Evolutionary conservation across 2,888 invertebrate genomes (phyloP).

Genomic region (Heliothis peltigera): DNA sequence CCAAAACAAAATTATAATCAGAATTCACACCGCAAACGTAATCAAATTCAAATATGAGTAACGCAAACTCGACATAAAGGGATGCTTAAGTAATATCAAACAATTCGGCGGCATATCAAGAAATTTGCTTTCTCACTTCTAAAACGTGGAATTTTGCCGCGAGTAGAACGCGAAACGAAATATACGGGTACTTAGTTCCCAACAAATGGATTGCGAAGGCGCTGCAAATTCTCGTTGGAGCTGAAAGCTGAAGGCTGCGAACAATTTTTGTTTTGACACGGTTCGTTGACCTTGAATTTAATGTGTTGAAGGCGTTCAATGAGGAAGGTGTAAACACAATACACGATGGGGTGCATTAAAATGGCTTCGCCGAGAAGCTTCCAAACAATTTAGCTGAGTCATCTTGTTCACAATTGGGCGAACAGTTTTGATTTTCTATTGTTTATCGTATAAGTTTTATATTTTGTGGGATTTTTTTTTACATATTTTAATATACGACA

Average conservation of each 20-base stretch:
- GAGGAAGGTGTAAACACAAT: neutral
- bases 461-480: too few species aligned
- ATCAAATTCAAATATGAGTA: constrained; percentile 39
- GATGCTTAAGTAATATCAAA: constrained; percentile 46
- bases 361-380: neutral
- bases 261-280: constrained; percentile 45
- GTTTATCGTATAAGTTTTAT: too few species aligned
- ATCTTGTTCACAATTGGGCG: too few species aligned
- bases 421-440: too few species aligned
- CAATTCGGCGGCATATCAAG: constrained; percentile 48
- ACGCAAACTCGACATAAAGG: constrained; percentile 34
- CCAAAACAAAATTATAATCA: constrained; percentile 34
- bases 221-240: constrained; percentile 52
- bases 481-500: too few species aligned
- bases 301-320: constrained; percentile 7
- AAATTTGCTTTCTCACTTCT: constrained; percentile 52
- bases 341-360: neutral
- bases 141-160: constrained; percentile 57
- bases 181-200: constrained; percentile 65
- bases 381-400: neutral
- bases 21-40: constrained; percentile 34
- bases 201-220: constrained; percentile 70
- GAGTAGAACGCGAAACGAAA: constrained; percentile 59
- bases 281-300: constrained; percentile 12
- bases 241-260: constrained; percentile 36